These are phyloP conservation scores for Chloropsis cyanopogon DNA, from an alignment of 2,113 vertebrate species.

Conservation along the genomic window DNA sequence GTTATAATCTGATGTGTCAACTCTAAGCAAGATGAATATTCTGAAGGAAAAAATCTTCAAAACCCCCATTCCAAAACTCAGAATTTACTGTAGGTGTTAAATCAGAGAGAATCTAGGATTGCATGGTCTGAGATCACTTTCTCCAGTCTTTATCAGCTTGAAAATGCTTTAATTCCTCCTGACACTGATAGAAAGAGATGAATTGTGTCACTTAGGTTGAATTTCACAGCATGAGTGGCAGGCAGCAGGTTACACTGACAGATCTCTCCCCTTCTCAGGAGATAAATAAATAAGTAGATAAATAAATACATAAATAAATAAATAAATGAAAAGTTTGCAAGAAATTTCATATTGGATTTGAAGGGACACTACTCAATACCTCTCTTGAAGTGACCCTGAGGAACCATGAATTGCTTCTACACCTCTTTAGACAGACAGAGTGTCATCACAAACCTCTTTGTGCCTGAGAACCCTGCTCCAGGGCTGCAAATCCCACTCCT, in stretches of 20 bases:
- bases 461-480: neutral
- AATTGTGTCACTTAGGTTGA: neutral
- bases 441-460: neutral
- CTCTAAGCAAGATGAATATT: neutral
- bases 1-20: neutral
- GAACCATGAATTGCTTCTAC: neutral
- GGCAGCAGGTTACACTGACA: neutral
- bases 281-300: neutral
- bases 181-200: neutral
- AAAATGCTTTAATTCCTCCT: neutral
- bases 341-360: neutral
- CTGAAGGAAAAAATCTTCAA: neutral
- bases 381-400: neutral
- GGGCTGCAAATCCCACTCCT: neutral
- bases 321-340: neutral
- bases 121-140: neutral
- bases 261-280: neutral
- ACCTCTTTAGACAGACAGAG: neutral
- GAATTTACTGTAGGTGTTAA: neutral
- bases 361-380: neutral
- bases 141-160: neutral
- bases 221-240: neutral
- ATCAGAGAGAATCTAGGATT: neutral
- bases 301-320: neutral
- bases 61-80: accelerated